Conservation (phyloP, 1,140 invertebrate species). For the Brachionus sp. region DNA sequence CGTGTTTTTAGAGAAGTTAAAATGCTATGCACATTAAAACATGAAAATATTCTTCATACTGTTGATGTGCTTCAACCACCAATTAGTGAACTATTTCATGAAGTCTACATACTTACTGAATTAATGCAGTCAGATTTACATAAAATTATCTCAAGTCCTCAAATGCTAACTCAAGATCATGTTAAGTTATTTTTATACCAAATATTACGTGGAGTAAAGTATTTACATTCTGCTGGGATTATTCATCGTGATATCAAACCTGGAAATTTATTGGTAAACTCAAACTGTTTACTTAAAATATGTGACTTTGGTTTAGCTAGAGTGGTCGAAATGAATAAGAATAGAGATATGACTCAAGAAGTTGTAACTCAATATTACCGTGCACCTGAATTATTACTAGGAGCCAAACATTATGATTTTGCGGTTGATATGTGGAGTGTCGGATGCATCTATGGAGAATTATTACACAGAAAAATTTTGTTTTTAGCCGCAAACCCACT, state of each 20-base stretch:
- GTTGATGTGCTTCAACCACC: constrained; percentile 45
- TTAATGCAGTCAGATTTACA: constrained; percentile 98
- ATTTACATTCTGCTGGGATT: constrained; percentile 93
- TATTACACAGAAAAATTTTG: constrained; percentile 85
- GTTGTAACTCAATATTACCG: constrained; percentile 97
- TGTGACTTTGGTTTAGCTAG: constrained; percentile 94
- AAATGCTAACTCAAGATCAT: constrained; percentile 94
- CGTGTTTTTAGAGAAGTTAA: constrained; percentile 96
- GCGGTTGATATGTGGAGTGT: constrained; percentile 98
- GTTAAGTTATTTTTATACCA: constrained; percentile 99
- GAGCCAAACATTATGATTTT: constrained; percentile 63
- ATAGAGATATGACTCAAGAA: constrained; percentile 73
- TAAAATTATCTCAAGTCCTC: constrained; percentile 98
- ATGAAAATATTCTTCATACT: constrained; percentile 74
- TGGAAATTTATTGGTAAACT: constrained; percentile 96
- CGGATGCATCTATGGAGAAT: constrained; percentile 97
- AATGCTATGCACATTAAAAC: constrained; percentile 99
- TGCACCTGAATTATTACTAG: constrained; percentile 62
- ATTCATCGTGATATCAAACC: constrained; percentile 98
- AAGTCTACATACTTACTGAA: constrained; percentile 70
- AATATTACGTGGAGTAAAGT: constrained; percentile 97
- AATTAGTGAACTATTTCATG: constrained; percentile 34
- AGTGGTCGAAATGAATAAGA: constrained; percentile 83
- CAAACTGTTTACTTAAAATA: constrained; percentile 97
- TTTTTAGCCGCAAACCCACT: constrained; percentile 72